Conservation (phyloP, 1,140 invertebrate species). For the Calosoma granatense region DNA sequence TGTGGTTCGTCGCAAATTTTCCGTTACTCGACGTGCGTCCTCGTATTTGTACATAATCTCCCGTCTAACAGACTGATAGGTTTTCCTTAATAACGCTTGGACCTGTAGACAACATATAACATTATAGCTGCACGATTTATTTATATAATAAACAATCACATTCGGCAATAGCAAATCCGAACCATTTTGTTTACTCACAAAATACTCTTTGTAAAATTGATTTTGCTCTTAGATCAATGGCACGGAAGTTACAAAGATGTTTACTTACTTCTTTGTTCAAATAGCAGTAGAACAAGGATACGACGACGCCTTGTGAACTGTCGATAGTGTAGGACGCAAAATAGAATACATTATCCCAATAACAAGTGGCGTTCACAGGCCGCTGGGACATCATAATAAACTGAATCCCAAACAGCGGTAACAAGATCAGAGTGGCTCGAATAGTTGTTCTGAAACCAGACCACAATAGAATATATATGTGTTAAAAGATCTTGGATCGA, state of each 20-base stretch:
- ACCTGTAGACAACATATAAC: background rate
- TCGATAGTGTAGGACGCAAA: slow-evolving; percentile 37
- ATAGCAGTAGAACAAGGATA: slow-evolving; percentile 42
- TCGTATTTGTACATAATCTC: background rate
- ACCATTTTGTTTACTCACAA: too few relatives aligned
- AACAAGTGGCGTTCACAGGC: slow-evolving; percentile 34
- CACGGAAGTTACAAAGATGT: background rate
- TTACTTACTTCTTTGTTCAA: slow-evolving; percentile 42
- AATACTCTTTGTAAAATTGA: too few relatives aligned
- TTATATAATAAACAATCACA: too few relatives aligned
- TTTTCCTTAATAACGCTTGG: background rate
- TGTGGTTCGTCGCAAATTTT: background rate
- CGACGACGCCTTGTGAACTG: slow-evolving; percentile 40
- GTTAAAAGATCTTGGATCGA: slow-evolving; percentile 13
- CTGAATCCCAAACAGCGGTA: slow-evolving; percentile 44
- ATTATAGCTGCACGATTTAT: too few relatives aligned
- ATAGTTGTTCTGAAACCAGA: slow-evolving; percentile 36
- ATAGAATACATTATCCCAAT: slow-evolving; percentile 37
- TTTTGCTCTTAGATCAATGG: background rate
- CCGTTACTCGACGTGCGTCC: background rate
- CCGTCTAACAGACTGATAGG: background rate
- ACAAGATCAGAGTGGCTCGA: slow-evolving; percentile 42
- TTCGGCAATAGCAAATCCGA: too few relatives aligned
- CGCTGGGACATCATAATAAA: slow-evolving; percentile 39
- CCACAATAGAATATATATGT: background rate